Base-by-base conservation (phyloP, 2,888 invertebrate genomes). In the Lasiommata megera region DNA sequence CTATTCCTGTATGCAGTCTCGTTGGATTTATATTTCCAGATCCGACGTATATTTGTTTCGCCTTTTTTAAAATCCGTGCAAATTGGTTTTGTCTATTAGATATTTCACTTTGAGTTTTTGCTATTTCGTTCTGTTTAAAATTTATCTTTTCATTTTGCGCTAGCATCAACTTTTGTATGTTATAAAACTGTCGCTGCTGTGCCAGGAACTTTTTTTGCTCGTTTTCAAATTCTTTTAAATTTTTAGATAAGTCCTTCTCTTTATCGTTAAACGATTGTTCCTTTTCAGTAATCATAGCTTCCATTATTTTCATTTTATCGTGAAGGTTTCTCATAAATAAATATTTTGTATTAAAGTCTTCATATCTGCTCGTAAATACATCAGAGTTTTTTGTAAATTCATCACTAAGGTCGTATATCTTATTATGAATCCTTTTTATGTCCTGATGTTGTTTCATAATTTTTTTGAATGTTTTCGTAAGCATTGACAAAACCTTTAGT, bases 111-210 rank as follows among this genome's bases (percentile, higher is more conserved):
- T 89, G 89, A 0, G 83, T 81, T 67, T 83, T 87, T 0, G 84
- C 79, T 57, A 90, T 89, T 0, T 76, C 28, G 44, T 76, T 82
- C 47, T 89, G 89, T 61, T 83, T 88, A 0, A 68, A 40, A 37
- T 81, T 88, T 1, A 89, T 84, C 54, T 84, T 87, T 52, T 88
- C 87, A 7, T 88, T 89, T 56, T 89, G 88, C 0, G 77, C 73
- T 1, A 89, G 54, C 77, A 89, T 82, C 0, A 84, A 37, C 60
- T 84, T 87, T 37, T 90, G 89, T 48, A 88, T 76, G 5, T 76
- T 78, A 46, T 82, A 88, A 68, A 90, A 89, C 29, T 88, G 84
- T 18, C 74, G 70, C 56, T 90, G 89, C 54, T 88, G 89, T 0
- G 70, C 64, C 31, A 87, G 68, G 61, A 90, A 90, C 31, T 84